phyloP scores from a whole-genome alignment of 2,797 vertebrate species.

The Bradypodion pumilum region DNA sequence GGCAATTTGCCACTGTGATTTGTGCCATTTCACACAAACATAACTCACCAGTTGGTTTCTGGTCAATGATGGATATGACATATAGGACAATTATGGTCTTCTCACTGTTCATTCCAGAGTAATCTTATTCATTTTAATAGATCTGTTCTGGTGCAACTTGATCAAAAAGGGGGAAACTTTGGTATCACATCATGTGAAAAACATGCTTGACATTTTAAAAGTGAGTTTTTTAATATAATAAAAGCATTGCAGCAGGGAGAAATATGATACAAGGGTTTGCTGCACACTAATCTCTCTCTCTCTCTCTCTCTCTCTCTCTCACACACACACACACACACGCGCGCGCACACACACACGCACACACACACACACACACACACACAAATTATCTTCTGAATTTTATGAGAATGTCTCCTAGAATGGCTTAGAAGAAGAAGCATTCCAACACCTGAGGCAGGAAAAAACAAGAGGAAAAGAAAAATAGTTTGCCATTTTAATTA shows the following conservation, averaged over 20 bases:
- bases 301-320: too few species aligned
- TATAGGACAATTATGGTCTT: neutral
- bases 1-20: neutral
- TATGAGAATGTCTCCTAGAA: constrained; percentile 72
- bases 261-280: constrained; percentile 69
- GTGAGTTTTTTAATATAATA: constrained; percentile 74
- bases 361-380: too few species aligned
- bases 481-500: too few species aligned
- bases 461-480: too few species aligned
- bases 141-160: neutral
- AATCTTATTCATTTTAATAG: constrained; percentile 1
- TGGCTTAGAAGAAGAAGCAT: constrained; percentile 2
- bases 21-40: neutral
- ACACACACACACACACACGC: too few species aligned
- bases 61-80: neutral
- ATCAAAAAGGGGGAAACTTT: constrained; percentile 2
- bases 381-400: too few species aligned
- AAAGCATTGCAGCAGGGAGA: constrained; percentile 70
- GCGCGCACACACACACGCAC: too few species aligned
- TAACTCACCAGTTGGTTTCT: neutral
- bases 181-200: neutral
- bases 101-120: neutral
- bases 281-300: too few species aligned
- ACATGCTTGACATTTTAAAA: constrained; percentile 45
- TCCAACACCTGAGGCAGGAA: neutral